Percentiles rank a stretch among this genome's conserved stretches.
These are phyloP conservation scores for Bufotes viridis DNA, from an alignment of 2,797 vertebrate species.

Conservation along the genomic window DNA sequence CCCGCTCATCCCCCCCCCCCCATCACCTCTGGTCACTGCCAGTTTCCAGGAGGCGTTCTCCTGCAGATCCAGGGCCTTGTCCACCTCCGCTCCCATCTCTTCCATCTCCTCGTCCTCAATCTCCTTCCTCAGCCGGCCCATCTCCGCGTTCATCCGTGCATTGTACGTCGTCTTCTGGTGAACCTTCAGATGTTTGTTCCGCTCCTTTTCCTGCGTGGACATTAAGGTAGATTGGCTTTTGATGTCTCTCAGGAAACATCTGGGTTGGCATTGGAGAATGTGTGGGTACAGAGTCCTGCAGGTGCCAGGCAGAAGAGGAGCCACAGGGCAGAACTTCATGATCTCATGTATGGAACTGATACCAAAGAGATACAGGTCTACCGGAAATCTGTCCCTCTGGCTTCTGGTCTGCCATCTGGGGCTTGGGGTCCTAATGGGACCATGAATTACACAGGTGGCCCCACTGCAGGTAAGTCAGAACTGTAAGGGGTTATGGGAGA, in stretches of 20 bases:
- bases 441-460: too few species aligned
- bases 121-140: constrained; percentile 69
- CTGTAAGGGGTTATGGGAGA: too few species aligned
- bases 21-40: constrained; percentile 76
- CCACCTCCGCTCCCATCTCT: constrained; percentile 56
- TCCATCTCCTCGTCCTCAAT: constrained; percentile 71
- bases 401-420: too few species aligned
- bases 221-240: neutral
- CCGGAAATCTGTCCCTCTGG: too few species aligned
- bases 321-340: too few species aligned
- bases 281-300: neutral
- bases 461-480: too few species aligned
- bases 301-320: too few species aligned
- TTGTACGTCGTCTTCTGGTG: constrained; percentile 79
- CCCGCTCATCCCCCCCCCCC: too few species aligned
- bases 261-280: neutral
- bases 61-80: constrained; percentile 62
- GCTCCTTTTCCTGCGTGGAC: constrained; percentile 76
- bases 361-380: too few species aligned
- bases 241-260: neutral
- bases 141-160: constrained; percentile 70
- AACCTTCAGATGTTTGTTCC: constrained; percentile 75
- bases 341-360: too few species aligned
- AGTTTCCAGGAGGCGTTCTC: constrained; percentile 71
- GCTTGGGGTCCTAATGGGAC: too few species aligned